Evolutionary conservation across 2,113 vertebrate genomes (phyloP).

Genomic region (Nannobrachium achirus): DNA sequence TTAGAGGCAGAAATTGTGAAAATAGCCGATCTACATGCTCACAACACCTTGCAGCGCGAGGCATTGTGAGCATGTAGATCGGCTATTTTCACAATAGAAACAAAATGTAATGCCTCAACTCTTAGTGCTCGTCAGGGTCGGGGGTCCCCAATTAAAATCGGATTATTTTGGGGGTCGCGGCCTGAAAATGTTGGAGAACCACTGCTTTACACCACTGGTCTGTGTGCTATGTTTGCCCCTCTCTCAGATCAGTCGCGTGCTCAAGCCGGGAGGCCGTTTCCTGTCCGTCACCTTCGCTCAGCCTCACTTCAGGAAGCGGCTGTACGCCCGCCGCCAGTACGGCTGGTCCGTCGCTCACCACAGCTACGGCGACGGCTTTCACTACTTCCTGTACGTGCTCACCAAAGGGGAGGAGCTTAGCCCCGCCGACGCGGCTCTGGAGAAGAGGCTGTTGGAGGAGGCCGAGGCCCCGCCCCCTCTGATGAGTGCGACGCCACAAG

Average conservation of each 20-base stretch:
- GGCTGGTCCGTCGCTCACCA: slow-evolving; percentile 85
- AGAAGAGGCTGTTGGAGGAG: slow-evolving; percentile 68
- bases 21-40: too few relatives aligned
- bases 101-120: too few relatives aligned
- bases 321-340: slow-evolving; percentile 85
- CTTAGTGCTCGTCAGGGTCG: too few relatives aligned
- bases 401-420: slow-evolving; percentile 86
- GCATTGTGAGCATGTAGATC: too few relatives aligned
- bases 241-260: slow-evolving; percentile 86
- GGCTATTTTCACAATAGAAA: too few relatives aligned
- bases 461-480: background rate
- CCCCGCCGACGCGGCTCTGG: slow-evolving; percentile 76
- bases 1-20: too few relatives aligned
- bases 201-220: too few relatives aligned
- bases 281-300: slow-evolving; percentile 89
- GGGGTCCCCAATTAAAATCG: too few relatives aligned
- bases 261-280: slow-evolving; percentile 86
- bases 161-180: too few relatives aligned
- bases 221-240: background rate
- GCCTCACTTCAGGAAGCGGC: slow-evolving; percentile 87
- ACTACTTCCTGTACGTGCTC: slow-evolving; percentile 89
- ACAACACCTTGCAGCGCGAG: too few relatives aligned
- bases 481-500: background rate
- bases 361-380: slow-evolving; percentile 84
- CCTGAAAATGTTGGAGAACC: too few relatives aligned